Evolutionary conservation across 2,888 invertebrate species (phyloP).

Genomic region (Selenia dentaria): DNA sequence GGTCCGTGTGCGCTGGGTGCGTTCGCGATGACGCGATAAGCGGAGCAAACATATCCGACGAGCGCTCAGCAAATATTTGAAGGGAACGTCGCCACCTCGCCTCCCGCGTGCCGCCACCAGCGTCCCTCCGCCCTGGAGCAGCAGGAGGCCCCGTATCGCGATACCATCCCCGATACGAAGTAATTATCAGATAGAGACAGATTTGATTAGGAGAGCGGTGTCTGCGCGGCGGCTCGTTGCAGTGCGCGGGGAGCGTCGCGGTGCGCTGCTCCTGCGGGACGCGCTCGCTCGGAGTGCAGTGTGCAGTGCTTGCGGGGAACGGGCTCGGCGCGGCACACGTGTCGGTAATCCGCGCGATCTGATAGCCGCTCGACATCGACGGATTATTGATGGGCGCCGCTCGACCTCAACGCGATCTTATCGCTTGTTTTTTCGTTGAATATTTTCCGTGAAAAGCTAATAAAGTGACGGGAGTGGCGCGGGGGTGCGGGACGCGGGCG

Average conservation of each 20-base stretch:
- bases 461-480: constrained; percentile 45
- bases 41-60: constrained; percentile 58
- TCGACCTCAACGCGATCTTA: constrained; percentile 75
- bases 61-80: constrained; percentile 67
- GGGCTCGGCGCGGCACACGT: neutral
- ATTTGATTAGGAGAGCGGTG: constrained; percentile 76
- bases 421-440: constrained; percentile 76
- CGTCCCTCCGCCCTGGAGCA: constrained; percentile 54
- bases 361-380: constrained; percentile 51
- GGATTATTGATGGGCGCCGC: constrained; percentile 76
- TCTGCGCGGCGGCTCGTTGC: constrained; percentile 60
- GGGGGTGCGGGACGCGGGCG: constrained; percentile 55
- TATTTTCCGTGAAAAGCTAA: constrained; percentile 78
- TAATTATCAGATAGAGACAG: constrained; percentile 80
- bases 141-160: too few relatives aligned
- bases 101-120: constrained; percentile 25
- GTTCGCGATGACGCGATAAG: constrained; percentile 64
- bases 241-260: constrained; percentile 28
- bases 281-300: constrained; percentile 1
- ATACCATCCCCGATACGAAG: constrained; percentile 72
- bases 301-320: constrained; percentile 15
- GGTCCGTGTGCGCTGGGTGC: constrained; percentile 43
- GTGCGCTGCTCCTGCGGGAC: constrained; percentile 21
- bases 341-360: constrained; percentile 24
- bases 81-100: constrained; percentile 48